Conservation (phyloP, 2,888 invertebrate genomes). For the Tortrix viridana region DNA sequence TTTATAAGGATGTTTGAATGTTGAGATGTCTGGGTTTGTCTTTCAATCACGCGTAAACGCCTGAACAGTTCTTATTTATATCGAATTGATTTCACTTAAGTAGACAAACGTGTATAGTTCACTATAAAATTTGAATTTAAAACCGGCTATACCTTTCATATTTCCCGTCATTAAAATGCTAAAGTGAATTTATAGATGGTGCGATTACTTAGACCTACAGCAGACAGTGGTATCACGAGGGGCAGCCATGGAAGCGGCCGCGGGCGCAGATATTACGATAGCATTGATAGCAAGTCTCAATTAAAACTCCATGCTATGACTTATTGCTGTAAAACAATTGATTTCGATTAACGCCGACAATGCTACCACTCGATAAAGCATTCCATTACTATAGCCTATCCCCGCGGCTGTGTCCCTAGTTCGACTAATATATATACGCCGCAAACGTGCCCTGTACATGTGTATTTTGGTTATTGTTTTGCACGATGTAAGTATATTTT, state of each 20-base stretch:
- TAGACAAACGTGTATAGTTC: not conserved
- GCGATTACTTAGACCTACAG: constrained; percentile 41
- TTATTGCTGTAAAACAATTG: constrained; percentile 79
- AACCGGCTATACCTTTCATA: constrained; percentile 19
- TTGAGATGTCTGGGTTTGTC: too few species aligned
- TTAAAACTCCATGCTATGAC: constrained; percentile 71
- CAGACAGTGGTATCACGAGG: constrained; percentile 29
- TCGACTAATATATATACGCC: constrained; percentile 20
- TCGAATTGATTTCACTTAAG: constrained; percentile 4
- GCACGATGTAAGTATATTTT: not conserved
- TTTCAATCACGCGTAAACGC: too few species aligned
- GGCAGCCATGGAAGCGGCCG: constrained; percentile 56
- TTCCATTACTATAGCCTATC: constrained; percentile 45
- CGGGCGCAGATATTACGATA: constrained; percentile 60
- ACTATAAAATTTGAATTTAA: constrained; percentile 10
- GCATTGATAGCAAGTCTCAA: constrained; percentile 64
- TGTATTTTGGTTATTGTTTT: constrained; percentile 19
- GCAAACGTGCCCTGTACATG: not conserved
- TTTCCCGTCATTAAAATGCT: constrained; percentile 33
- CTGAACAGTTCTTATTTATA: too few species aligned
- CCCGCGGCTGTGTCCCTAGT: constrained; percentile 28
- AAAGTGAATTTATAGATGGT: constrained; percentile 32
- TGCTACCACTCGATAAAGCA: constrained; percentile 73
- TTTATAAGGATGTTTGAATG: too few species aligned
- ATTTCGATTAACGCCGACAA: constrained; percentile 77